Evolutionary conservation across 2,888 invertebrate genomes (phyloP).

Genomic region (Linnaemya tessellans): DNA sequence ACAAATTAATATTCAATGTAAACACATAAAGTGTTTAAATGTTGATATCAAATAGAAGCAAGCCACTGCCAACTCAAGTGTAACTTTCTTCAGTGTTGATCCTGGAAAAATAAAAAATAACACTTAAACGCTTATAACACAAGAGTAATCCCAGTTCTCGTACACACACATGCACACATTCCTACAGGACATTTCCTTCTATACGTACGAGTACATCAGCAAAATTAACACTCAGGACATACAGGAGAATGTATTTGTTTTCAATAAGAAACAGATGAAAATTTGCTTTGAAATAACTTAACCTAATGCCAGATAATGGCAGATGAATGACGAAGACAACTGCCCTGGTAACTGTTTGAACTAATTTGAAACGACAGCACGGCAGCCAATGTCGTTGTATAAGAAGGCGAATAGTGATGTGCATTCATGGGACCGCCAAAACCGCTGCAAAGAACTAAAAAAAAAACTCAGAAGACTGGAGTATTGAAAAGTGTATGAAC

Average conservation of each 20-base stretch:
- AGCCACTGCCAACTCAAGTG: conserved; percentile 5
- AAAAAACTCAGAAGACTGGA: conserved; percentile 46
- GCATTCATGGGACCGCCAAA: conserved; percentile 46
- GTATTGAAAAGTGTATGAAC: conserved; percentile 22
- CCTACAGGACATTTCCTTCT: neutral
- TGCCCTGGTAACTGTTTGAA: conserved; percentile 14
- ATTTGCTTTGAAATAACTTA: conserved; percentile 65
- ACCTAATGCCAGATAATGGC: conserved; percentile 68
- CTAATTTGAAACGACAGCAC: conserved; percentile 35
- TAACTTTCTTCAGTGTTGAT: conserved; percentile 15
- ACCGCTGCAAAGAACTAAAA: conserved; percentile 55
- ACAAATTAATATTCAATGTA: neutral
- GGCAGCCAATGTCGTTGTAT: neutral
- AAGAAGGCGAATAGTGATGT: conserved; percentile 18
- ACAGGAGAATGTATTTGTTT: conserved; percentile 4
- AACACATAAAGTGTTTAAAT: neutral
- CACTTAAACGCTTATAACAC: neutral
- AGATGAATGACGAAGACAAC: conserved; percentile 47
- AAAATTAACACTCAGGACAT: conserved; percentile 53
- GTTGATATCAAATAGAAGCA: neutral
- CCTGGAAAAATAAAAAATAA: neutral
- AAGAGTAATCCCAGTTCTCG: conserved; percentile 28
- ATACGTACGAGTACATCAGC: neutral
- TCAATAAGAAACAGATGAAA: conserved; percentile 38
- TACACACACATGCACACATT: conserved; percentile 13